These are phyloP conservation scores for Poecilia picta DNA, from an alignment of 2,797 vertebrate genomes.

Conservation along the genomic window DNA sequence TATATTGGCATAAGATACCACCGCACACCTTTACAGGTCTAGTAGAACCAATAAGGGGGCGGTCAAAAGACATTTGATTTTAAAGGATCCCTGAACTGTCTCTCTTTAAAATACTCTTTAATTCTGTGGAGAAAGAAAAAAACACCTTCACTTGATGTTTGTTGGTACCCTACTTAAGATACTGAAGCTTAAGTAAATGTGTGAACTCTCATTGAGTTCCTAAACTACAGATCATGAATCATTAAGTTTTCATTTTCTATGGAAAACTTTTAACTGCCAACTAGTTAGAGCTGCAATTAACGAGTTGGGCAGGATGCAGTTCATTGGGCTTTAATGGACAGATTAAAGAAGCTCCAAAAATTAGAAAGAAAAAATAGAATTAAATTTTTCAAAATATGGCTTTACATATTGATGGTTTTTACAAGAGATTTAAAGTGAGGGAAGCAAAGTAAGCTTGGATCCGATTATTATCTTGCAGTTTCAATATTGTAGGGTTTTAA, in stretches of 20 bases:
- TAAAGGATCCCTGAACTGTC: background rate
- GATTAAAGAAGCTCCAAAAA: background rate
- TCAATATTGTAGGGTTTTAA: background rate
- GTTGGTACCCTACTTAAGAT: background rate
- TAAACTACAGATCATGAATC: conserved; percentile 23
- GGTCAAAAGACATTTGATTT: background rate
- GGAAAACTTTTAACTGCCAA: background rate
- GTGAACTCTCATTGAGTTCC: conserved; percentile 12
- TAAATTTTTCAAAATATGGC: background rate
- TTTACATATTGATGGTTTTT: background rate
- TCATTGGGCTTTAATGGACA: background rate
- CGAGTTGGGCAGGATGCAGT: background rate
- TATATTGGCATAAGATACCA: background rate
- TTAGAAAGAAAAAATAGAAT: background rate
- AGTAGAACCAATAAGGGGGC: background rate
- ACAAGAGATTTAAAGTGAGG: background rate
- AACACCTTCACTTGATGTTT: too few relatives aligned
- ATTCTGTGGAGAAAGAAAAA: background rate
- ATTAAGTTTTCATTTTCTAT: conserved; percentile 2
- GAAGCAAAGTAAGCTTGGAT: background rate
- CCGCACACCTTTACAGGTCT: background rate
- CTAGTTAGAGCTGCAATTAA: background rate
- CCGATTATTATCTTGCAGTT: background rate
- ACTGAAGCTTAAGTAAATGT: background rate
- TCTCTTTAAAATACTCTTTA: background rate